Evolutionary conservation across 2,888 invertebrate species (phyloP), one percentile per base, ranked within the genome.

Genomic region (Drosophila diplacantha): DNA sequence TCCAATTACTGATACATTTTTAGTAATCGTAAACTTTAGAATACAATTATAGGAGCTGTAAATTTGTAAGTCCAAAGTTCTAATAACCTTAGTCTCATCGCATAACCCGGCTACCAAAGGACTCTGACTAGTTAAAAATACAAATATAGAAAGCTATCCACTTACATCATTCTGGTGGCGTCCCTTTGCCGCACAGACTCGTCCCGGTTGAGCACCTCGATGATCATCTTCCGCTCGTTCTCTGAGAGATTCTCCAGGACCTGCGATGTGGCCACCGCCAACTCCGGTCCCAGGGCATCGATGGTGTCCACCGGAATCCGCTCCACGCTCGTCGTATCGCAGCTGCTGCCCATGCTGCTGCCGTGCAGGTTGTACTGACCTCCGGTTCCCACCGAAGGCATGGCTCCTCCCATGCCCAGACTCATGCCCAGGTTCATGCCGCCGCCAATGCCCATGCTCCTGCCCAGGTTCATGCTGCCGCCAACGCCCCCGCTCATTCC

Each of bases 131-230:
- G 16, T 5, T 20, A 29, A 18, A 12, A 7, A 9, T 3, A 22
- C 4, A 7, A 11, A 14, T 20, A 16, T 20, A 14, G 14, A 35
- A 16, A 20, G 7, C 3, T 9, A 35, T 24, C 20, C 70, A 90
- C 91, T 91, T 85, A 91, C 91, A 90, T 88, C 69, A 91, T 88
- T 66, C 89, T 85, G 22, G 89, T 87, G 18, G 90, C 90, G 82
- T 91, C 90, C 16, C 90, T 87, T 72, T 90, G 88, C 14, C 90
- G 87, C 39, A 91, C 85, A 58, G 87, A 88, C 76, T 91, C 90
- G 74, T 91, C 91, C 46, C 91, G 87, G 69, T 89, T 89, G 51
- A 91, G 84, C 41, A 91, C 91, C 64, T 88, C 90, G 64, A 91
- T 87, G 75, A 91, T 91, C 81, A 90, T 89, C 82, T 90, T 89